Base-by-base conservation (phyloP, 1,140 invertebrate genomes). In the Drosophila kepulauana region DNA sequence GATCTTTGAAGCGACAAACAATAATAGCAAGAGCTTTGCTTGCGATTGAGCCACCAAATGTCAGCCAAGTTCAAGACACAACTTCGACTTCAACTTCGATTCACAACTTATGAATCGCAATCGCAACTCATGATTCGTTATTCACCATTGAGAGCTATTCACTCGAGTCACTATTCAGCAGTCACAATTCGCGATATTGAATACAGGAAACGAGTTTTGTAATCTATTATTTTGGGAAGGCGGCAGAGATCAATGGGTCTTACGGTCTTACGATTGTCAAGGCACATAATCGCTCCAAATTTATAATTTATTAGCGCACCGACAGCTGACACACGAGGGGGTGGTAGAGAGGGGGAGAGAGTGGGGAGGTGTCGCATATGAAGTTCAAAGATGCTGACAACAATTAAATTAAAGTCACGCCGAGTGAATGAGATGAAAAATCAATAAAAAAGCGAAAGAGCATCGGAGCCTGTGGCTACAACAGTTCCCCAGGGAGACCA, bases 301-400 rank as follows among this genome's bases (percentile, higher is more conserved):
- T 78, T 84, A 63, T 66, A 88, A 87, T 87, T 88, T 87, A 87
- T 87, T 87, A 88, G 57, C 75, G 62, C 75, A 62, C 70, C 78
- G 75, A 78, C 81, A 84, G 80, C 79, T 74, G 79, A 71, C 75
- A 82, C 51, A 49, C 54, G 56, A 49, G 43, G 38, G 38, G 71
- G 41, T 4, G 52, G 13, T n/a, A 20, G 7, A 5, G 38, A 5
- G 6, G 5, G 25, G 5, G 25, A 0, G 5, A 20, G 20, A 33
- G 35, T 25, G 20, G 2, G 28, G 11, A 11, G 48, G 28, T 54
- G 52, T 57, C 11, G 46, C 41, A 61, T 63, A 64, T 63, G 41
- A 61, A 74, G 84, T 88, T 87, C 87, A 88, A 88, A 88, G 85
- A 88, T 89, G 84, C 85, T 88, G 85, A 84, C 85, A 88, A 89